Evolutionary conservation across 1,140 invertebrate species (phyloP).

Genomic region (Campoletis sonorensis): DNA sequence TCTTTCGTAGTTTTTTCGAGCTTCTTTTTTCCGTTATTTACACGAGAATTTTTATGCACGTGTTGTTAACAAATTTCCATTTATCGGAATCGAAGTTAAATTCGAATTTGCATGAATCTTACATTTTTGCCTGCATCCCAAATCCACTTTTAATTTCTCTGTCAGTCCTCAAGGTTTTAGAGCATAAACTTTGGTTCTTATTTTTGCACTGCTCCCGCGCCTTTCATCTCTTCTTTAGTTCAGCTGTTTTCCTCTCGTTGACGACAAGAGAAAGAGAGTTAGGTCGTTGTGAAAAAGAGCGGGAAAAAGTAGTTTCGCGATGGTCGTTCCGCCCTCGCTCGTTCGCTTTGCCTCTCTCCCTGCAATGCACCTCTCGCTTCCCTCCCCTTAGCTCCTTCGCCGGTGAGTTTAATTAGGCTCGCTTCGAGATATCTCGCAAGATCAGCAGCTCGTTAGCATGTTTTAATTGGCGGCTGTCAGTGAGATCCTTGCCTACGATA

Average conservation of each 20-base stretch:
- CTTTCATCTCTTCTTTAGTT: slow-evolving; percentile 36
- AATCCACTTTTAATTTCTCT: neutral
- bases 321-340: slow-evolving; percentile 43
- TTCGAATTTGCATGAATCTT: too few relatives aligned
- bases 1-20: too few relatives aligned
- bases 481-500: slow-evolving; percentile 68
- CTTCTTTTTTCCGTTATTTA: too few relatives aligned
- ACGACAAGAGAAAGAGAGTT: slow-evolving; percentile 23
- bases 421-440: slow-evolving; percentile 65
- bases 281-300: slow-evolving; percentile 36
- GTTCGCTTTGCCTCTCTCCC: slow-evolving; percentile 55
- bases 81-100: too few relatives aligned
- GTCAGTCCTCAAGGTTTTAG: neutral
- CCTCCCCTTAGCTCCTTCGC: slow-evolving; percentile 48
- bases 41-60: too few relatives aligned
- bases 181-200: slow-evolving; percentile 19
- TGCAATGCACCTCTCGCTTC: neutral
- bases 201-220: slow-evolving; percentile 40
- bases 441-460: slow-evolving; percentile 76
- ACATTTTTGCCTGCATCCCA: too few relatives aligned
- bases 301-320: slow-evolving; percentile 21
- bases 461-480: slow-evolving; percentile 76
- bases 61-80: too few relatives aligned
- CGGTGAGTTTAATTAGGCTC: slow-evolving; percentile 63
- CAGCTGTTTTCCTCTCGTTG: slow-evolving; percentile 46